Evolutionary conservation across 2,797 vertebrate species (phyloP), one percentile per base, ranked within the genome.

Genomic region (Chaetodon trifasciatus): DNA sequence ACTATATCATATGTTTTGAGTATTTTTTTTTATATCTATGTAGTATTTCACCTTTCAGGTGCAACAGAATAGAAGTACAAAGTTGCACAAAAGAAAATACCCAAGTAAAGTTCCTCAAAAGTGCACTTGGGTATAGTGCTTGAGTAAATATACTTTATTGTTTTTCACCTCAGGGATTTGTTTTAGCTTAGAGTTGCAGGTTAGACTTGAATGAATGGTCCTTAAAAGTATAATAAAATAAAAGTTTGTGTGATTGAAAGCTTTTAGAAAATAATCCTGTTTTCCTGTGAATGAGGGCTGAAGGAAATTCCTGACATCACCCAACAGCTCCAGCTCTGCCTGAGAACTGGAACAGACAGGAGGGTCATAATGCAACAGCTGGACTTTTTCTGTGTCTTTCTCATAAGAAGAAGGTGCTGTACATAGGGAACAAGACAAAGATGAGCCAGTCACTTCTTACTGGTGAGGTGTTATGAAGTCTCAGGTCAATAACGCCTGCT

Each of bases 331-430:
- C 37, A 23, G 42, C 58, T 66, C 74, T 6, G 10, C 74, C 57
- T 61, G 49, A 68, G 77, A 67, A 81, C 74, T 79, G 60, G 72
- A 86, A 69, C 74, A 64, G 63, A 62, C 74, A 58, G 65, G 83
- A 70, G 70, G 66, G 8, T 13, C 52, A 67, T 79, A 78, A 77
- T 35, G 72, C 79, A 90, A 88, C 85, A 84, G 81, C 76, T 56
- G 73, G 79, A 40, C 47, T 84, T 81, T 92, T 81, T 92, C 77
- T 90, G 81, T 79, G 79, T 82, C 62, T 86, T 75, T 88, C 79
- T 90, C 86, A 87, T 65, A 76, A 76, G 83, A 81, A 23, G 55
- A 81, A 66, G 58, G 49, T 42, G 69, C 32, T 44, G 50, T 49
- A 37, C 74, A 46, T 0, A 1, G 70, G 83, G 87, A 92, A 89